Base-by-base conservation (phyloP, 2,797 vertebrate species). In the Chlorospingus flavigularis region DNA sequence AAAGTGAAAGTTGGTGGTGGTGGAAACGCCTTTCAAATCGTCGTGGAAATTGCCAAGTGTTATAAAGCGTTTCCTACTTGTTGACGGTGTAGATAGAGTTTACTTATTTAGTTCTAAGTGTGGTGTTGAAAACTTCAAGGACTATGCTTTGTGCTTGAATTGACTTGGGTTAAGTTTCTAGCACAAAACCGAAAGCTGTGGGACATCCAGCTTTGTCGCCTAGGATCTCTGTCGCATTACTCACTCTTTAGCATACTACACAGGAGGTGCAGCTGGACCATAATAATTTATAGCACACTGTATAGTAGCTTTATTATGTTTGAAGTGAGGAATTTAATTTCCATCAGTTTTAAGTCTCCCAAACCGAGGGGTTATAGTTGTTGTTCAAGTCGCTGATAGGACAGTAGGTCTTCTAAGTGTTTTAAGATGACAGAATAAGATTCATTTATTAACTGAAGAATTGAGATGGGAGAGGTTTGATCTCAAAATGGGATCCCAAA, bases 361-460 rank as follows among this genome's bases (percentile, higher is more conserved):
- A 67, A 31, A n/a, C 47, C 0, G 5, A 1, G 3, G 11, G 3
- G 0, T 66, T 88, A 5, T 42, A 26, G 13, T 53, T 68, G 18
- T 2, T 57, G 21, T 82, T 54, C 48, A 30, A 8, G 55, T 79
- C 17, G 10, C 19, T 54, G 40, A 11, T 55, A 67, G 40, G 25
- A 17, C 8, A 5, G 20, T 10, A 21, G 7, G 25, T 83, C 62
- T 78, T 11, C 20, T 24, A 12, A 15, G 20, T 63, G 17, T 70
- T 78, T 74, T 43, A 28, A 63, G n/a, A 55, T 53, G 18, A 16
- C 20, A 37, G 20, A 53, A 11, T 43, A 47, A 71, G 31, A 31
- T 62, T n/a, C 40, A 15, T 47, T 18, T 65, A 2, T 61, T 84
- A 43, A 53, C 16, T 42, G 37, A 67, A 79, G 26, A 73, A 62